Evolutionary conservation across 1,140 invertebrate species (phyloP), one percentile per base, ranked within the genome.

Genomic region (Homarus americanus): DNA sequence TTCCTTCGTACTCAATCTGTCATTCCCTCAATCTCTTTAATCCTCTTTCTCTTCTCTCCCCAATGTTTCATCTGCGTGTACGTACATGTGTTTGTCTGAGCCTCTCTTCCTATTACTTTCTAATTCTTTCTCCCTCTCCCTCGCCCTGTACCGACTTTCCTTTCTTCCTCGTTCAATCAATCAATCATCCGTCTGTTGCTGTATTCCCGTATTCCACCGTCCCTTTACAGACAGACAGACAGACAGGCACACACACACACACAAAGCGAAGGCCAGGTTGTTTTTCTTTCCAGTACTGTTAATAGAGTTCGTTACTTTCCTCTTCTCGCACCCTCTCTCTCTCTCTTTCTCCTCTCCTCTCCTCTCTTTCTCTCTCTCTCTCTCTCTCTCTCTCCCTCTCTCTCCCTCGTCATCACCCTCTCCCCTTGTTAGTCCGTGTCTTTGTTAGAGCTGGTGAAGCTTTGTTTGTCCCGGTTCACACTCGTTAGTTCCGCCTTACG

Each of bases 401-500:
- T 28, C n/a, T 32, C 5, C 12, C 5, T 4, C n/a, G 63, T 24
- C 63, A 15, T 63, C 58, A 63, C 58, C 58, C 58, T 63, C 12
- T 10, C 15, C 58, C 20, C 58, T 63, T 63, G 58, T 63, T 63
- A 63, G 58, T 1, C 12, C 24, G 63, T 24, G 63, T 28, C 63
- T 69, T 69, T 69, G 63, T 69, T 69, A 32, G 63, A 69, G 63
- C 63, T 32, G 28, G n/a, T 69, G 63, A 7, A 28, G n/a, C 63
- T 69, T 69, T 69, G 63, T 69, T 69, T 69, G 63, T 28, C 63
- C 12, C 32, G n/a, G n/a, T 69, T 69, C 63, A 69, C n/a, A 32
- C 63, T 32, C 32, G 63, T 69, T 69, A 69, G 63, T 69, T 69
- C 63, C n/a, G 63, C 63, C 63, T 69, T 32, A 69, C 63, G 63